Evolutionary conservation across 2,888 invertebrate genomes (phyloP).

Genomic region (Epinotia demarniana): DNA sequence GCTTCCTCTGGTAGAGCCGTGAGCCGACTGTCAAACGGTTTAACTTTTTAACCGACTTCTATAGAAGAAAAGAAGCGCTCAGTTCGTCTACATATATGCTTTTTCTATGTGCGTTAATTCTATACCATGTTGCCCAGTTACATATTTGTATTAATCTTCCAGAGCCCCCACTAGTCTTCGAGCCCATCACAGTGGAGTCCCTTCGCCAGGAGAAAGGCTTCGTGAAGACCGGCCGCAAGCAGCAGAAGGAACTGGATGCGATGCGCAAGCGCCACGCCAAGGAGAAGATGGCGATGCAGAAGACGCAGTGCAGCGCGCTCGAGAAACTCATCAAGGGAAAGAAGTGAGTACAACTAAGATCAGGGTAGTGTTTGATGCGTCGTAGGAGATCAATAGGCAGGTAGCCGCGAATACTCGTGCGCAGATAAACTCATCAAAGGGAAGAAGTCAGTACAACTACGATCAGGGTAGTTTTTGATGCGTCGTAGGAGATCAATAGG

Average conservation of each 20-base stretch:
- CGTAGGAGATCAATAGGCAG: background rate
- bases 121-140: no score
- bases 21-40: no score
- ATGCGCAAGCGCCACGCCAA: constrained; percentile 97
- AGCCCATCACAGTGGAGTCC: constrained; percentile 95
- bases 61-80: no score
- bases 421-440: no score
- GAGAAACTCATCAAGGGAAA: constrained; percentile 98
- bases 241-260: constrained; percentile 97
- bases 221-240: constrained; percentile 96
- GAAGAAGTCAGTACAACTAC: background rate
- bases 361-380: background rate
- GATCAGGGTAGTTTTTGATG: background rate
- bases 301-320: constrained; percentile 94
- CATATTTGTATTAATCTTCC: constrained; percentile 43
- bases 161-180: constrained; percentile 92
- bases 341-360: constrained; percentile 85
- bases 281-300: constrained; percentile 95
- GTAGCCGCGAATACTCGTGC: background rate
- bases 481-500: background rate
- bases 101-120: no score
- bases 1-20: no score
- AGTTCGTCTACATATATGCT: no score
- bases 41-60: no score
- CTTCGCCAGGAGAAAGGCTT: constrained; percentile 95